Percentiles rank a stretch among this genome's conserved stretches.
Conservation (phyloP, 2,113 vertebrate genomes). For the Eclectus roratus region DNA sequence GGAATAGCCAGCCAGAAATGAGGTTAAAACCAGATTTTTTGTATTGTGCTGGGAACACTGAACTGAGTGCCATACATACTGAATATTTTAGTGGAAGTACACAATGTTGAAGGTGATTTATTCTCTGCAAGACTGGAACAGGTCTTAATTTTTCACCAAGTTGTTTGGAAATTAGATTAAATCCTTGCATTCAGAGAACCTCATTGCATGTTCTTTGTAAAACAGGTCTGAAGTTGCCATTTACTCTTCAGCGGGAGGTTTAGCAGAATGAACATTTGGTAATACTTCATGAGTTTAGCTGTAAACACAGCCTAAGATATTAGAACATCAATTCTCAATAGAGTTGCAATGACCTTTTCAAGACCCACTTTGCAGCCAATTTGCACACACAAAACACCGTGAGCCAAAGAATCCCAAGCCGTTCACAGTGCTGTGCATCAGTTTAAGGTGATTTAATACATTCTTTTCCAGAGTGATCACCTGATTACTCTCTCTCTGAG, state of each 20-base stretch:
- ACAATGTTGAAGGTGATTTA: background rate
- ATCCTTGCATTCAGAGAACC: background rate
- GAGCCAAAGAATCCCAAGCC: background rate
- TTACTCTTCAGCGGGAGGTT: background rate
- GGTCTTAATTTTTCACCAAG: background rate
- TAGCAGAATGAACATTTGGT: background rate
- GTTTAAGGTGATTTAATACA: background rate
- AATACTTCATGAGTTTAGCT: background rate
- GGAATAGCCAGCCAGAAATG: background rate
- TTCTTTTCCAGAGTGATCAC: background rate
- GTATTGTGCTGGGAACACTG: background rate
- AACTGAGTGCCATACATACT: background rate
- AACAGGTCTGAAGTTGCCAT: background rate
- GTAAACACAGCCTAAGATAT: background rate
- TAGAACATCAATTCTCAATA: background rate
- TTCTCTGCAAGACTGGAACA: background rate
- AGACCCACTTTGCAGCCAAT: background rate
- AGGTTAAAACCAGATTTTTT: background rate
- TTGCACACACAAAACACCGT: background rate
- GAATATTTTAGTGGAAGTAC: background rate
- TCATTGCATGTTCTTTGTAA: background rate
- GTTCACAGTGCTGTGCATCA: background rate
- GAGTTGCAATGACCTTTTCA: background rate
- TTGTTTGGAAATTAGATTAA: background rate
- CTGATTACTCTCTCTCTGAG: background rate